Evolutionary conservation across 2,113 vertebrate genomes (phyloP).

Genomic region (Chaetorhynchus papuensis): DNA sequence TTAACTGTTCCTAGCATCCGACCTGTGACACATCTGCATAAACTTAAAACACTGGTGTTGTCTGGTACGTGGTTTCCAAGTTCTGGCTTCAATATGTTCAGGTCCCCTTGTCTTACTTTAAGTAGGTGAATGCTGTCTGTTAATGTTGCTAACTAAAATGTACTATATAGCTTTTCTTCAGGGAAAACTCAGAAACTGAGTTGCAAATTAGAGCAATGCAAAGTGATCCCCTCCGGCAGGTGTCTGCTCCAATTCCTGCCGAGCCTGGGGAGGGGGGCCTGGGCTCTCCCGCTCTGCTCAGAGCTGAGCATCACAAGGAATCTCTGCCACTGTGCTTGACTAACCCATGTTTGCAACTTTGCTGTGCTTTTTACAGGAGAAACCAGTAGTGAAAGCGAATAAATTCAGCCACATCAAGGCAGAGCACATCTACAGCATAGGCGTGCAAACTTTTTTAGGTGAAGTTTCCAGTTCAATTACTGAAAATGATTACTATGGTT

Average conservation of each 20-base stretch:
- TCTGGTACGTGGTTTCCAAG: background rate
- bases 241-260: background rate
- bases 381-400: background rate
- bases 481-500: conserved; percentile 44
- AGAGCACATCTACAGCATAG: conserved; percentile 35
- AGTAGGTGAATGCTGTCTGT: conserved; percentile 9
- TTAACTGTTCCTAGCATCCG: background rate
- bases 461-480: conserved; percentile 28
- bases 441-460: conserved; percentile 29
- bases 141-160: conserved; percentile 18
- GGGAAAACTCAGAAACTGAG: conserved; percentile 61
- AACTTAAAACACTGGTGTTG: background rate
- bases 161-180: conserved; percentile 61
- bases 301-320: background rate
- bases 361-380: conserved; percentile 20
- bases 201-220: conserved; percentile 47
- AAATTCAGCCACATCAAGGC: background rate
- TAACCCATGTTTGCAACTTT: conserved; percentile 35
- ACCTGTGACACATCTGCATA: background rate
- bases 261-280: background rate
- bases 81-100: conserved; percentile 39
- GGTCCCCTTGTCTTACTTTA: conserved; percentile 10
- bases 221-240: conserved; percentile 14
- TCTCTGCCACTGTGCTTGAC: conserved; percentile 55
- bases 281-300: background rate